Conservation (phyloP, 2,888 invertebrate genomes). For the Caenorhabditis zanzibari region DNA sequence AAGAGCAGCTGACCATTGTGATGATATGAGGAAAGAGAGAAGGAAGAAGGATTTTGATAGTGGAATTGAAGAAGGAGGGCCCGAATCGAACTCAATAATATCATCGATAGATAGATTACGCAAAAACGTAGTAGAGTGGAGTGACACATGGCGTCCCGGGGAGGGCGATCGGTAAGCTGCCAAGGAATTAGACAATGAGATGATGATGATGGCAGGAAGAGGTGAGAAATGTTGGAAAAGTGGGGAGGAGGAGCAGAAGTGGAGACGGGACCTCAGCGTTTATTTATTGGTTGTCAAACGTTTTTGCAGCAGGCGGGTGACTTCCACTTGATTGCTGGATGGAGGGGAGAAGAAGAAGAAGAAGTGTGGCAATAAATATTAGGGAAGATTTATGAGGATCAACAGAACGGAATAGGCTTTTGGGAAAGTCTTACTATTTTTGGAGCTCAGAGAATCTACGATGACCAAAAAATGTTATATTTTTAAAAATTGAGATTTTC, state of each 20-base stretch:
- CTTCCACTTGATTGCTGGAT: conserved; percentile 22
- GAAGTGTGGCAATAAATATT: conserved; percentile 25
- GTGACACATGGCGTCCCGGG: conserved; percentile 44
- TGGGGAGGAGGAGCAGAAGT: conserved; percentile 14
- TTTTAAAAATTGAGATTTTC: no score
- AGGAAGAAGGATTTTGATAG: background rate
- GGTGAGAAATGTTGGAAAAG: conserved; percentile 44
- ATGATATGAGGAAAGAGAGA: conserved; percentile 25
- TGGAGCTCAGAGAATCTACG: background rate
- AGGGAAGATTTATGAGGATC: conserved; percentile 31
- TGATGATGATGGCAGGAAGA: conserved; percentile 23
- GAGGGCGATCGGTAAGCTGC: conserved; percentile 20
- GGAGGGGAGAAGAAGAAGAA: background rate
- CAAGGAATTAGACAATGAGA: conserved; percentile 47
- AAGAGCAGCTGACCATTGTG: conserved; percentile 60
- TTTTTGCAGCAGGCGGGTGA: conserved; percentile 22
- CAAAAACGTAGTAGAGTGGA: conserved; percentile 46
- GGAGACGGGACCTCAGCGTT: conserved; percentile 50
- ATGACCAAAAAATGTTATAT: no score
- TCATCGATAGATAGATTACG: conserved; percentile 55
- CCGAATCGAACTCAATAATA: conserved; percentile 59
- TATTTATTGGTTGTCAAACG: conserved; percentile 61
- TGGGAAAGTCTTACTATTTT: background rate
- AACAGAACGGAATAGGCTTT: background rate
- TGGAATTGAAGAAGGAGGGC: background rate